Evolutionary conservation across 2,888 invertebrate genomes (phyloP).

Genomic region (Oligia strigilis): DNA sequence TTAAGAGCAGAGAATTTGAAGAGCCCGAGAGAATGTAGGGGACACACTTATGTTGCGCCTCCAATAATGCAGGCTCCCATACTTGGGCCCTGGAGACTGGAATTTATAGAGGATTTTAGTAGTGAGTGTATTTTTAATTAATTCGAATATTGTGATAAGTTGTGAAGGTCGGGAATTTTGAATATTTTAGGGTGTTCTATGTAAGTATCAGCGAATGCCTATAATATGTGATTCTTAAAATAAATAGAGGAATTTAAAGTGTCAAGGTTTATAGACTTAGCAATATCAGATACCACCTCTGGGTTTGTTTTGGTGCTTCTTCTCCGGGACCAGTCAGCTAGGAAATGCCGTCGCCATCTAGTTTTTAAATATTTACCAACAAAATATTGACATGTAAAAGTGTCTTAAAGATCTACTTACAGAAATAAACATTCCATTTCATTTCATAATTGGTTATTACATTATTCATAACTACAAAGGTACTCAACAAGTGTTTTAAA

Average conservation of each 20-base stretch:
- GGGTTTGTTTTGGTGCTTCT: neutral
- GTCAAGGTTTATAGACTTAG: neutral
- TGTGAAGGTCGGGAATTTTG: neutral
- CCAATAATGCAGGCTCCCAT: constrained; percentile 36
- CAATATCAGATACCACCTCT: neutral
- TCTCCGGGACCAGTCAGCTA: neutral
- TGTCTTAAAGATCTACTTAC: neutral
- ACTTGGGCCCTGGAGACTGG: constrained; percentile 23
- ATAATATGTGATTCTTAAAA: neutral
- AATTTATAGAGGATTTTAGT: constrained; percentile 35
- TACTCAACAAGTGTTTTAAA: neutral
- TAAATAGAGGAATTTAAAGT: neutral
- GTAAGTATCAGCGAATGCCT: neutral
- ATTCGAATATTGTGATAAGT: constrained; percentile 31
- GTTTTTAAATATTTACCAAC: neutral
- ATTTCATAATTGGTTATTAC: neutral
- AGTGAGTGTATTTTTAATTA: constrained; percentile 55
- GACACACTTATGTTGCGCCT: constrained; percentile 65
- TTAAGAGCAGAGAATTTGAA: constrained; percentile 73
- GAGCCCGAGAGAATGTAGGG: constrained; percentile 72
- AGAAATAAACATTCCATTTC: neutral
- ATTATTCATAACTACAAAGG: neutral
- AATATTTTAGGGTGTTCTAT: neutral
- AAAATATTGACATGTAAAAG: neutral
- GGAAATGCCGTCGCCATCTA: neutral